These are phyloP conservation scores for Rhinoderma darwinii DNA, from an alignment of 2,113 vertebrate species.

Conservation along the genomic window DNA sequence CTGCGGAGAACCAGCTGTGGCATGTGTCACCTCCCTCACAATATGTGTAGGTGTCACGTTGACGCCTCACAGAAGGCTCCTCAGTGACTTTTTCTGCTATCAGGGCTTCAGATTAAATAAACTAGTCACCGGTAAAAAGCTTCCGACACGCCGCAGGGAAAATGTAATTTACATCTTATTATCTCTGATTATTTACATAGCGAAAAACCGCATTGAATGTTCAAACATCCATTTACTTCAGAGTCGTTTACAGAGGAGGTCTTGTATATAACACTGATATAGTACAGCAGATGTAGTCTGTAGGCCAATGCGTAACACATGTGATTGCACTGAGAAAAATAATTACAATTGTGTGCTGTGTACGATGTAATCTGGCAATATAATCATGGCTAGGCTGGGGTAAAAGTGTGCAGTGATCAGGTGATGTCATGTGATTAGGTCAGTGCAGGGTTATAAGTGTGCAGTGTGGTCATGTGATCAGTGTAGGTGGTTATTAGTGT, in stretches of 20 bases:
- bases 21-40: constrained; percentile 30
- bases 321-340: not conserved
- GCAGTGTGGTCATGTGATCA: not conserved
- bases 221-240: not conserved
- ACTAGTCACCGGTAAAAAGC: constrained; percentile 10
- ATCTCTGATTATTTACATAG: constrained; percentile 13
- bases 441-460: not conserved
- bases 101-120: constrained; percentile 22
- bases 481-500: not conserved
- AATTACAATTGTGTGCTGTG: not conserved
- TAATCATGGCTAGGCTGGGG: not conserved
- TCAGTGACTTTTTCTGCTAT: not conserved
- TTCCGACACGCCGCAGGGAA: accelerated
- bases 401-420: too few relatives aligned
- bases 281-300: not conserved
- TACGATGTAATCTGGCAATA: not conserved
- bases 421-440: too few relatives aligned
- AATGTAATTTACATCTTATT: not conserved
- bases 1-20: constrained; percentile 28
- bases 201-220: not conserved
- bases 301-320: not conserved
- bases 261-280: not conserved
- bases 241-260: not conserved
- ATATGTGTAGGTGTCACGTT: constrained; percentile 1
- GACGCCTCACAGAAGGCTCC: constrained; percentile 15